Percentiles rank a stretch among this genome's conserved stretches.
These are phyloP conservation scores for Coremacera marginata DNA, from an alignment of 2,888 invertebrate species.

Conservation along the genomic window DNA sequence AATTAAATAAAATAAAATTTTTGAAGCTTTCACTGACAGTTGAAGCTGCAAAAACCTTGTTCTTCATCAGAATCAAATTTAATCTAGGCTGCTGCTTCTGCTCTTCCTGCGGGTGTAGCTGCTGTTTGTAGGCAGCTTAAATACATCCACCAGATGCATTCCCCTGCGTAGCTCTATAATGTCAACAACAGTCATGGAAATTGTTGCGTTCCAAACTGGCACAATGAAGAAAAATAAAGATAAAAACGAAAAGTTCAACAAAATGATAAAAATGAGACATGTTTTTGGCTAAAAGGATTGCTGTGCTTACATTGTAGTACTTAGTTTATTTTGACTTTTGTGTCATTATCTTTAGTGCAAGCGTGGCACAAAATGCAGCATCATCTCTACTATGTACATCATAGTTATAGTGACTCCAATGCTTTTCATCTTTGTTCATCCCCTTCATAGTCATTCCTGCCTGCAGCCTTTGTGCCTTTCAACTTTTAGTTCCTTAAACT, in stretches of 20 bases:
- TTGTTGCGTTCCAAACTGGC: background rate
- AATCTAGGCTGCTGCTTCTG: background rate
- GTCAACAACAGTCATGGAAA: background rate
- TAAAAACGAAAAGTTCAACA: background rate
- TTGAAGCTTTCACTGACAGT: background rate
- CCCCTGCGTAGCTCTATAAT: background rate
- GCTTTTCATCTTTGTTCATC: background rate
- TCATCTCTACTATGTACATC: background rate
- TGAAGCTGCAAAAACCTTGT: conserved; percentile 34
- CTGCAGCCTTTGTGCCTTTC: background rate
- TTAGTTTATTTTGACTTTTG: background rate
- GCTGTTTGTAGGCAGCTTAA: background rate
- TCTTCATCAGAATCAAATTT: conserved; percentile 34
- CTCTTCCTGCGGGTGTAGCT: background rate
- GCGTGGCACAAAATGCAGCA: background rate
- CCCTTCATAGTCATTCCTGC: background rate
- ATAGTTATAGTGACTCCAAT: background rate
- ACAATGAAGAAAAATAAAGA: background rate
- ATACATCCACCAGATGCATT: background rate
- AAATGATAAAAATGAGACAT: background rate
- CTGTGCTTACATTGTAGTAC: too few relatives aligned
- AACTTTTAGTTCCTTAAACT: background rate
- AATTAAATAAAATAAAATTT: conserved; percentile 34
- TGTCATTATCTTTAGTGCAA: background rate
- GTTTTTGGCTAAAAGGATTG: too few relatives aligned